Conservation (phyloP, 2,888 invertebrate genomes). For the Phalangium opilio region DNA sequence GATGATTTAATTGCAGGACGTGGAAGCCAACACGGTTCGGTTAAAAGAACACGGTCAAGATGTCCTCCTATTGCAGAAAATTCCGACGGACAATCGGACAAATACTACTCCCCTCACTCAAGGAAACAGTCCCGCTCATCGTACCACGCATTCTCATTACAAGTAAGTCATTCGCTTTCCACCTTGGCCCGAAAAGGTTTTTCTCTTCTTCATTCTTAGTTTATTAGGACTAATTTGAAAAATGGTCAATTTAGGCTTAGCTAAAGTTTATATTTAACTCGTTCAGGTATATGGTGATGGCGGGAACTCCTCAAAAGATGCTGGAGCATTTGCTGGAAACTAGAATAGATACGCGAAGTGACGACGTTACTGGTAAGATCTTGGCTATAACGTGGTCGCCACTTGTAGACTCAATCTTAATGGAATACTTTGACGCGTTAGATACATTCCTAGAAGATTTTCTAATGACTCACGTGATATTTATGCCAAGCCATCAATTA, state of each 20-base stretch:
- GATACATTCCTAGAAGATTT: constrained; percentile 70
- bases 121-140: constrained; percentile 16
- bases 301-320: constrained; percentile 71
- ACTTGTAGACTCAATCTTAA: not conserved
- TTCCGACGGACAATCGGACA: constrained; percentile 27
- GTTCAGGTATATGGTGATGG: constrained; percentile 65
- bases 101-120: too few species aligned
- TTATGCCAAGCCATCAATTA: constrained; percentile 58
- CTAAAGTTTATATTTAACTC: constrained; percentile 1
- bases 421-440: constrained; percentile 6
- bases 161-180: constrained; percentile 37
- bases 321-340: constrained; percentile 69
- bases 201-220: not conserved
- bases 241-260: not conserved
- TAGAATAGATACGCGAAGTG: constrained; percentile 42
- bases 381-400: not conserved
- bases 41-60: constrained; percentile 70
- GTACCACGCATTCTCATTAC: constrained; percentile 39
- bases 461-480: constrained; percentile 63
- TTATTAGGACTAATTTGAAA: not conserved
- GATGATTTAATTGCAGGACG: constrained; percentile 40
- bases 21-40: constrained; percentile 71
- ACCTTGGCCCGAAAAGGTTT: too few species aligned
- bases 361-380: constrained; percentile 29
- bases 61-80: constrained; percentile 59